phyloP scores from a whole-genome alignment of 2,113 vertebrate species.

The Bufo bufo region DNA sequence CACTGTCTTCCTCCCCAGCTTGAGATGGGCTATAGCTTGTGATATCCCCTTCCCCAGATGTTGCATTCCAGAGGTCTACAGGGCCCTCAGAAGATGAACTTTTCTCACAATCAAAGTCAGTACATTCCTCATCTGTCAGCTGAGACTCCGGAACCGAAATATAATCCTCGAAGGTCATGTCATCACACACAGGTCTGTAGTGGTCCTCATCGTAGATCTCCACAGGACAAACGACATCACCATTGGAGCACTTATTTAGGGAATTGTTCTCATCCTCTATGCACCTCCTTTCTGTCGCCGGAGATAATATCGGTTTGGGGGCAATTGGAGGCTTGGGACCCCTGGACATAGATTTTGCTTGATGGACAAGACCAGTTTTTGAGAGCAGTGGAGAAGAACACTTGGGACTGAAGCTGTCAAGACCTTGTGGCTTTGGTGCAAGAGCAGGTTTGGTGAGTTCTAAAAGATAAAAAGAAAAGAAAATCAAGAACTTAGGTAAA shows the following conservation, averaged over 20 bases:
- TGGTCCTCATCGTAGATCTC: constrained; percentile 66
- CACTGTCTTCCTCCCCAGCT: constrained; percentile 23
- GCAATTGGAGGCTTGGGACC: constrained; percentile 88
- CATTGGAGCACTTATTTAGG: constrained; percentile 79
- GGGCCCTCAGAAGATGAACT: constrained; percentile 57
- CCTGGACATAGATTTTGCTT: constrained; percentile 72
- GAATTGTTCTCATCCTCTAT: constrained; percentile 67
- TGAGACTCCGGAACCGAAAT: constrained; percentile 63
- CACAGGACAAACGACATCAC: constrained; percentile 73
- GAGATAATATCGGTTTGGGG: constrained; percentile 83
- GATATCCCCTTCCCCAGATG: constrained; percentile 47
- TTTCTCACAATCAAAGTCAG: constrained; percentile 61
- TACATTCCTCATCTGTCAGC: constrained; percentile 62
- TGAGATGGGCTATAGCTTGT: constrained; percentile 51
- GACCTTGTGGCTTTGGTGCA: constrained; percentile 85
- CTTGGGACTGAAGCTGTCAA: constrained; percentile 78
- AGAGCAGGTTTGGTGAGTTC: constrained; percentile 88
- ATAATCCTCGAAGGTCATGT: constrained; percentile 65
- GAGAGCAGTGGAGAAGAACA: constrained; percentile 82
- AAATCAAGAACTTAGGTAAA: background rate
- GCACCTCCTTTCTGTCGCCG: constrained; percentile 72
- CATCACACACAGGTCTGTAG: constrained; percentile 60
- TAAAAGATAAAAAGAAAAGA: constrained; percentile 72
- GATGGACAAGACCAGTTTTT: constrained; percentile 71
- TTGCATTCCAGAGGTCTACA: constrained; percentile 55